A percentile compares a stretch with the other conserved stretches of the same genome.
Evolutionary conservation across 1,140 invertebrate genomes (phyloP).

Genomic region (Lithobius niger): DNA sequence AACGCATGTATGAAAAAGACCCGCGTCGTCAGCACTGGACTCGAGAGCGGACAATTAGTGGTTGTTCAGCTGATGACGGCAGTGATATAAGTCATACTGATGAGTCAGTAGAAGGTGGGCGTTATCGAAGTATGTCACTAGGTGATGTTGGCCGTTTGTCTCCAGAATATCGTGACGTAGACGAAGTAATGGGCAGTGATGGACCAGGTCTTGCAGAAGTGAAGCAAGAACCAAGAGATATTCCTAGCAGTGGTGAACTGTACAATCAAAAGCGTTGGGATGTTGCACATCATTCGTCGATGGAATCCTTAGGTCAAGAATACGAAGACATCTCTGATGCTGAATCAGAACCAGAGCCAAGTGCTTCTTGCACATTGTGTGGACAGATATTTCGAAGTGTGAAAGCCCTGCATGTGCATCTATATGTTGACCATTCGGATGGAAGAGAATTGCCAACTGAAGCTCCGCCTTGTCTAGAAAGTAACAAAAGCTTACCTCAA

Average conservation of each 20-base stretch:
- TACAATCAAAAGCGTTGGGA: background rate
- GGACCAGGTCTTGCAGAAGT: background rate
- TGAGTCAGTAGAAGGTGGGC: constrained; percentile 8
- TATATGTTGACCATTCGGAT: constrained; percentile 19
- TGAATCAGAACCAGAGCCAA: background rate
- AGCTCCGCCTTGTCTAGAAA: background rate
- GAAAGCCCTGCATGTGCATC: constrained; percentile 25
- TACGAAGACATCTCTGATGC: constrained; percentile 5
- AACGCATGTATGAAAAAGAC: constrained; percentile 68
- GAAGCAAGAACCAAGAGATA: background rate
- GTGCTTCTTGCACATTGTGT: constrained; percentile 20
- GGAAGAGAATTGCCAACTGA: background rate
- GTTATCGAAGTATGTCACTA: constrained; percentile 9
- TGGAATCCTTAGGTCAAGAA: constrained; percentile 9
- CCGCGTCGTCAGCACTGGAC: constrained; percentile 34
- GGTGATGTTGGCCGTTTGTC: background rate
- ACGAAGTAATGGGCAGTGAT: background rate
- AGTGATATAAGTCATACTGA: constrained; percentile 8
- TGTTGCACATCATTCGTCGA: background rate
- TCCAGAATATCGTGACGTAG: background rate
- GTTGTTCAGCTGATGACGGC: constrained; percentile 16
- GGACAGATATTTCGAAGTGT: constrained; percentile 21
- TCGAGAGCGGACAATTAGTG: constrained; percentile 17
- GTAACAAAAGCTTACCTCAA: background rate
- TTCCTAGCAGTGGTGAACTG: background rate